Evolutionary conservation across 2,797 vertebrate species (phyloP).

Genomic region (Dicrostonyx torquatus): DNA sequence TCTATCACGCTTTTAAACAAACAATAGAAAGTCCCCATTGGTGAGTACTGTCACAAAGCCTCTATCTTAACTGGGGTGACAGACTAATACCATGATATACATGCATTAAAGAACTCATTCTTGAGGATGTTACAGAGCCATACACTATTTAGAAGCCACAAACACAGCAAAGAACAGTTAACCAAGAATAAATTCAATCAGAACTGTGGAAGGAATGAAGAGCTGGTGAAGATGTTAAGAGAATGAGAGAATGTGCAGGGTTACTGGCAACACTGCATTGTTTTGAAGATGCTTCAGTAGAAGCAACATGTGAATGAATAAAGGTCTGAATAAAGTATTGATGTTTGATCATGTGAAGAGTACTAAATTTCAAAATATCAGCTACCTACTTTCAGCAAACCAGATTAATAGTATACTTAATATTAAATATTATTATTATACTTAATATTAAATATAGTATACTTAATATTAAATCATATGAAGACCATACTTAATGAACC

Average conservation of each 20-base stretch:
- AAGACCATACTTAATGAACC: constrained; percentile 9
- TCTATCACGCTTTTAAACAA: constrained; percentile 27
- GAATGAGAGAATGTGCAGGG: too few species aligned
- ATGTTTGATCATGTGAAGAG: background rate
- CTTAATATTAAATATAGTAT: too few species aligned
- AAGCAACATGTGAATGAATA: background rate
- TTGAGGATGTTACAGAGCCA: background rate
- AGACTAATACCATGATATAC: background rate
- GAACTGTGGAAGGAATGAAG: background rate
- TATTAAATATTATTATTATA: too few species aligned
- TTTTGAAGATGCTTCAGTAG: background rate
- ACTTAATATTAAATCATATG: constrained; percentile 35
- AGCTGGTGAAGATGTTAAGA: background rate
- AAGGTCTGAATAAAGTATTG: background rate
- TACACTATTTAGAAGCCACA: background rate
- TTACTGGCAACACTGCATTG: background rate
- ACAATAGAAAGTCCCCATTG: background rate
- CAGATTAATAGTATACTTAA: background rate
- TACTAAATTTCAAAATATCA: constrained; percentile 13
- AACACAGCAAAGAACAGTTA: background rate
- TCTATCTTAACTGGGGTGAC: background rate
- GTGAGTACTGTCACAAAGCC: background rate
- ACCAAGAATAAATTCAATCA: background rate
- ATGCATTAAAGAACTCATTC: background rate
- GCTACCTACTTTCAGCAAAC: background rate